phyloP scores from a whole-genome alignment of 2,113 vertebrate species.

The Casuarius casuarius region DNA sequence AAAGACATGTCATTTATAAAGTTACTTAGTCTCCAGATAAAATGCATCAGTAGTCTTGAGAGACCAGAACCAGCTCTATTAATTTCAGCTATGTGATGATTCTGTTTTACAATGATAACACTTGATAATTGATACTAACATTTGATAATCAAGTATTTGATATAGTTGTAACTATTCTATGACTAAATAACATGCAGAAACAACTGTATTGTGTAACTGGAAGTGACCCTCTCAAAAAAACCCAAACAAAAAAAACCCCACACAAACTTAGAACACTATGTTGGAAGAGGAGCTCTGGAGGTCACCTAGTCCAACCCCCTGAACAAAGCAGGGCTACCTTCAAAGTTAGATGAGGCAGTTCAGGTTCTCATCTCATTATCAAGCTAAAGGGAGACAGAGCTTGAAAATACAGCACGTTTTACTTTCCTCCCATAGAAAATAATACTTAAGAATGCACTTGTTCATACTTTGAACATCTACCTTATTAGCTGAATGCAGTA shows the following conservation, averaged over 20 bases:
- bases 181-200: background rate
- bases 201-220: accelerated
- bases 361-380: background rate
- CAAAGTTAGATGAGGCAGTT: background rate
- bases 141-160: background rate
- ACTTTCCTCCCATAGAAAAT: background rate
- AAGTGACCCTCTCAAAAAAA: background rate
- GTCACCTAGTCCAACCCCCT: background rate
- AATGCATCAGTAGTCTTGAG: background rate
- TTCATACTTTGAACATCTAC: background rate
- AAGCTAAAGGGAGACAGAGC: background rate
- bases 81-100: background rate
- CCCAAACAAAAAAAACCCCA: too few relatives aligned
- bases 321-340: background rate
- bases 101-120: background rate
- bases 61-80: background rate
- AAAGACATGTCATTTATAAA: too few relatives aligned
- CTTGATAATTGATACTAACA: background rate
- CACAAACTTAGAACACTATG: background rate
- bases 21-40: background rate
- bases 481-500: background rate
- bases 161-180: background rate
- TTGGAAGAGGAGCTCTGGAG: background rate
- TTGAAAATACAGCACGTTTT: background rate
- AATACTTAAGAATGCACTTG: background rate